phyloP scores from a whole-genome alignment of 2,797 vertebrate genomes.

The Sebastes hubbsi region DNA sequence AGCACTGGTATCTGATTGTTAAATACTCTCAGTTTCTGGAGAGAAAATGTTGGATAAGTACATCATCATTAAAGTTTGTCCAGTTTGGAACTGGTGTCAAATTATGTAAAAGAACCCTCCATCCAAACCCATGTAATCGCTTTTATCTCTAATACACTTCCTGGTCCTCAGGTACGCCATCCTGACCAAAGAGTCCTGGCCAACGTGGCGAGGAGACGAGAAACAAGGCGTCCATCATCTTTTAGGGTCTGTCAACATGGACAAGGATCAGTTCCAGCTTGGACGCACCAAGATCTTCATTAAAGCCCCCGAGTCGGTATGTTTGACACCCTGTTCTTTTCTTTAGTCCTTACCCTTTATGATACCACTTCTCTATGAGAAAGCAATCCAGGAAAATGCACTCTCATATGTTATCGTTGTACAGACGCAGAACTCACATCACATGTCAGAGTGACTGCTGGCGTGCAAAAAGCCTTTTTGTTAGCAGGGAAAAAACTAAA shows the following conservation, averaged over 20 bases:
- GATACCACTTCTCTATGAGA: not conserved
- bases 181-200: conserved; percentile 97
- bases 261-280: conserved; percentile 95
- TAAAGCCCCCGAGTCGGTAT: conserved; percentile 97
- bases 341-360: not conserved
- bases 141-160: not conserved
- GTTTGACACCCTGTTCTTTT: conserved; percentile 20
- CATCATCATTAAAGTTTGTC: not conserved
- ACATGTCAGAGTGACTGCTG: conserved; percentile 14
- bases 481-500: conserved; percentile 22
- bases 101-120: not conserved
- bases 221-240: conserved; percentile 95
- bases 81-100: not conserved
- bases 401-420: not conserved
- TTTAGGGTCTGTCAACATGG: conserved; percentile 94
- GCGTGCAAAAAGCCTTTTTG: conserved; percentile 8
- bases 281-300: conserved; percentile 94
- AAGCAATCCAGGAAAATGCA: not conserved
- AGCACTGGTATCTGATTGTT: not conserved
- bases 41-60: not conserved
- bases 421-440: not conserved
- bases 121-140: not conserved
- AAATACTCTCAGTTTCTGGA: not conserved
- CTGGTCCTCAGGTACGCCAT: conserved; percentile 90
- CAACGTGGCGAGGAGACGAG: conserved; percentile 94